A percentile compares a stretch with the other conserved stretches of the same genome.
These are phyloP conservation scores for Trichonephila clavipes DNA, from an alignment of 1,140 invertebrate species.

Conservation along the genomic window DNA sequence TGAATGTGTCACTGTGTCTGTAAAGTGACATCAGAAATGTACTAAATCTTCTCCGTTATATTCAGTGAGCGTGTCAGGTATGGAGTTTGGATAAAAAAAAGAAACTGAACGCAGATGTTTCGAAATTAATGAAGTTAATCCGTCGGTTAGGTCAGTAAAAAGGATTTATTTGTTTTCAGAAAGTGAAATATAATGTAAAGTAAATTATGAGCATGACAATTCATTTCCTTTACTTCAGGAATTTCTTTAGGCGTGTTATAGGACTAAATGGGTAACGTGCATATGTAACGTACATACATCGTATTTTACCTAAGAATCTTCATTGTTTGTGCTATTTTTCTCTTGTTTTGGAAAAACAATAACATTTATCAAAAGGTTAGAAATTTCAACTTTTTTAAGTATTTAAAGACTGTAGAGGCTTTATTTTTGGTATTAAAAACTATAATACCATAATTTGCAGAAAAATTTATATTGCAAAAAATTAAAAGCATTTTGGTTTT, in stretches of 20 bases:
- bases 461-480: too few relatives aligned
- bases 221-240: not conserved
- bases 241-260: not conserved
- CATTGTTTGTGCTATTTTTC: too few relatives aligned
- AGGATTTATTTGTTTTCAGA: not conserved
- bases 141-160: not conserved
- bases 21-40: not conserved
- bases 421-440: too few relatives aligned
- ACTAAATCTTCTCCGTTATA: not conserved
- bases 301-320: too few relatives aligned
- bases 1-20: slow-evolving; percentile 6
- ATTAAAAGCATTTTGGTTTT: too few relatives aligned
- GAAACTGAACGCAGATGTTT: not conserved
- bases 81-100: not conserved
- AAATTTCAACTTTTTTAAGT: too few relatives aligned
- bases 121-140: not conserved
- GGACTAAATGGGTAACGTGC: not conserved
- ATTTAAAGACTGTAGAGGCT: too few relatives aligned
- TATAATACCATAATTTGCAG: too few relatives aligned
- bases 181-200: not conserved
- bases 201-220: not conserved
- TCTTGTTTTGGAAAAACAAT: too few relatives aligned
- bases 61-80: not conserved
- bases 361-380: too few relatives aligned
- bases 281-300: too few relatives aligned